Evolutionary conservation across 2,888 invertebrate species (phyloP), one percentile per base, ranked within the genome.

Genomic region (Luffia ferchaultella): DNA sequence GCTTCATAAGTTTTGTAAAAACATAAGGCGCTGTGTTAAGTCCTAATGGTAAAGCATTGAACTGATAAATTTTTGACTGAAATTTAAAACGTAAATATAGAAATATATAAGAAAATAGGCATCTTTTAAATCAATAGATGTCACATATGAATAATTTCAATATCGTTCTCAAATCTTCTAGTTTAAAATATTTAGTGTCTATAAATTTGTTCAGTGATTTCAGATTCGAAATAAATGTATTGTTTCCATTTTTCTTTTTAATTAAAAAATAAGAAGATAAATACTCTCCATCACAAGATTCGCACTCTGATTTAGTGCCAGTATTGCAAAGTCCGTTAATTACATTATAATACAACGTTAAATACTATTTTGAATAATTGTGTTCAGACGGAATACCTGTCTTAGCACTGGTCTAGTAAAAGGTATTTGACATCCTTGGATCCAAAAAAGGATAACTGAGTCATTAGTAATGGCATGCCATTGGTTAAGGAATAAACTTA

Each of bases 1-100:
- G 56, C 45, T 56, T 57, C 48, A 56, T 40, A 43, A 57, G 17
- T 46, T 56, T 57, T 15, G 57, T 58, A 42, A 58, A 58, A 16
- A 54, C 30, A n/a, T 41, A 50, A 15, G 58, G 58, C 12, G 51
- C 54, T 9, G 54, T 48, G 40, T 41, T 53, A 18, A 58, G 42
- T n/a, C 57, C 57, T 45, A 57, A 57, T 2, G 54, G 55, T 9
- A 57, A 16, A 20, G 49, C 53, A 16, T 42, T 49, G 50, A 54
- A 57, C 46, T 54, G 46, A 49, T 57, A 57, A 2, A 52, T 18
- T 9, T 7, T 44, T 7, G 7, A 7, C 12, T 40, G 40, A 40
- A 40, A 40, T 15, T 9, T 7, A 40, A 40, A 40, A 9, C 40
- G 40, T 15, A 40, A 15, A 15, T 40, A 40, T 40, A 9, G 7